phyloP scores from a whole-genome alignment of 2,888 invertebrate species.

The Papilio demoleus region DNA sequence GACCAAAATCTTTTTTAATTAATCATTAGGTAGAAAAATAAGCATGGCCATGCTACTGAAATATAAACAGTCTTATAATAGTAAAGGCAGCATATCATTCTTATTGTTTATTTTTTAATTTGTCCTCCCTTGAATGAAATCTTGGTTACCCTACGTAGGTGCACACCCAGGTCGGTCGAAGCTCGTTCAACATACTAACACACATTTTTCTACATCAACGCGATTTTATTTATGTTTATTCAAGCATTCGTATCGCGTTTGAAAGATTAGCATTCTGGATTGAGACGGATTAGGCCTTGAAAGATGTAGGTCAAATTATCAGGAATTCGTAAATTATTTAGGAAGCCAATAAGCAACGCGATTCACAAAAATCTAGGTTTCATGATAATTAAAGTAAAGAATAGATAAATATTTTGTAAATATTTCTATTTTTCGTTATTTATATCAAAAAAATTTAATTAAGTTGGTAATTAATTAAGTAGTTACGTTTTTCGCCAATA shows the following conservation, averaged over 20 bases:
- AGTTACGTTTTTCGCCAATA: no score
- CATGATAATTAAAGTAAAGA: no score
- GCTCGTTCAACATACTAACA: conserved; percentile 72
- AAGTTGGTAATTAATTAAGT: no score
- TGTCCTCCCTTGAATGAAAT: neutral
- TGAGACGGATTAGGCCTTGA: conserved; percentile 51
- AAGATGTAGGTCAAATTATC: conserved; percentile 44
- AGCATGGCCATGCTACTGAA: no score
- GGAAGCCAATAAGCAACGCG: no score
- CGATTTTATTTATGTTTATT: conserved; percentile 71
- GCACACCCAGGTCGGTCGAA: conserved; percentile 51
- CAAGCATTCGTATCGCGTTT: conserved; percentile 61
- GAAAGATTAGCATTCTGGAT: conserved; percentile 57
- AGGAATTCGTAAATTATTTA: conserved; percentile 6
- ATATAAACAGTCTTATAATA: no score
- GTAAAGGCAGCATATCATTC: neutral
- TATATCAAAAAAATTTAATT: no score
- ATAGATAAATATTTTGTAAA: no score
- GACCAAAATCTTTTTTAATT: no score
- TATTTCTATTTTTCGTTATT: no score
- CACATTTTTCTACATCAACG: conserved; percentile 65
- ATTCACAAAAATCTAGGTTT: no score
- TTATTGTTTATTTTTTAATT: neutral
- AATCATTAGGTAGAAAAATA: no score
- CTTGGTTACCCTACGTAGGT: conserved; percentile 45